Evolutionary conservation across 2,113 vertebrate species (phyloP).

Genomic region (Loxodonta africana): DNA sequence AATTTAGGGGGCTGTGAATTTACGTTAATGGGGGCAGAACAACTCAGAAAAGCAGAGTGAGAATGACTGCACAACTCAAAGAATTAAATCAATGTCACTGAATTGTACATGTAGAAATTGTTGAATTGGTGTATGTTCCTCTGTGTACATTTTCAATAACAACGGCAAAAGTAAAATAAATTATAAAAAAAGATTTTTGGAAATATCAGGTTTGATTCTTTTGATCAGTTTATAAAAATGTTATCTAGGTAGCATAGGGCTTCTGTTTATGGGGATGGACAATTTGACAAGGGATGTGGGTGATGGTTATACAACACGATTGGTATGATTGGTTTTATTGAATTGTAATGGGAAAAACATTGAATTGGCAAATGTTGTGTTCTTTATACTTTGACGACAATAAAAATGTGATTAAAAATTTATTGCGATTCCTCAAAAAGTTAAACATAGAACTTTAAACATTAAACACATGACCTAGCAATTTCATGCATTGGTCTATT

Average conservation of each 20-base stretch:
- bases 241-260: background rate
- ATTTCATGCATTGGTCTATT: background rate
- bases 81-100: background rate
- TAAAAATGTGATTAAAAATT: background rate
- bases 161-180: background rate
- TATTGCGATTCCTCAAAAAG: background rate
- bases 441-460: background rate
- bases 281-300: background rate
- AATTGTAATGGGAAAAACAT: background rate
- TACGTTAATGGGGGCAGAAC: background rate
- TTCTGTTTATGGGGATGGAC: background rate
- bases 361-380: background rate
- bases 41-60: background rate
- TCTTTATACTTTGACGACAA: background rate
- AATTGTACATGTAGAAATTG: background rate
- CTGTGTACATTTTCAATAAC: background rate
- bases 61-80: background rate
- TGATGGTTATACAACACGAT: background rate
- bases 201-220: background rate
- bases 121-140: background rate
- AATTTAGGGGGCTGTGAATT: background rate
- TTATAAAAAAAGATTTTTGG: background rate
- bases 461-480: background rate
- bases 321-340: background rate
- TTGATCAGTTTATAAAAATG: background rate